These are phyloP conservation scores for Holacanthella duospinosa DNA, from an alignment of 2,888 invertebrate species.

Conservation along the genomic window DNA sequence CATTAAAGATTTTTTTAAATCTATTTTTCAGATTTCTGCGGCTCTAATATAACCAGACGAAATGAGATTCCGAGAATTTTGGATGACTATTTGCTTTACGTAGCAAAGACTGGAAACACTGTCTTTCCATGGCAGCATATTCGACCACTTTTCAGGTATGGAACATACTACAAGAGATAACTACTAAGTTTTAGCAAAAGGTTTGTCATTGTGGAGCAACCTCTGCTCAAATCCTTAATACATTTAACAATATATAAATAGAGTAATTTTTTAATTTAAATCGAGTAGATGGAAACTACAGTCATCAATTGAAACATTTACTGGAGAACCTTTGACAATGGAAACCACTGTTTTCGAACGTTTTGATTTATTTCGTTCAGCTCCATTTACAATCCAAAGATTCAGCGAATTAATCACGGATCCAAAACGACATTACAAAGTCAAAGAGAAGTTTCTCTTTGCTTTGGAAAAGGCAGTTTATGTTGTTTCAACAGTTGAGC, in stretches of 20 bases:
- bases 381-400: slow-evolving; percentile 92
- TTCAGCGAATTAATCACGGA: slow-evolving; percentile 84
- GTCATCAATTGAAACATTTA: slow-evolving; percentile 27
- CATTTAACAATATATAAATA: too few species aligned
- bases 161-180: too few species aligned
- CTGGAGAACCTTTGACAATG: slow-evolving; percentile 25
- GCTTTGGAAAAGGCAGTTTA: slow-evolving; percentile 91
- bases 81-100: slow-evolving; percentile 77
- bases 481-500: slow-evolving; percentile 57
- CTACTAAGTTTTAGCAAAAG: too few species aligned
- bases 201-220: too few species aligned
- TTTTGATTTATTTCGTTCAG: slow-evolving; percentile 41
- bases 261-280: neutral
- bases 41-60: slow-evolving; percentile 40
- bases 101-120: slow-evolving; percentile 88
- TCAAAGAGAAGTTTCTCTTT: slow-evolving; percentile 92
- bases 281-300: slow-evolving; percentile 25
- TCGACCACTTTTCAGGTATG: slow-evolving; percentile 65
- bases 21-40: slow-evolving; percentile 16
- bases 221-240: too few species aligned
- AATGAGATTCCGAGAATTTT: slow-evolving; percentile 77
- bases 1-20: neutral
- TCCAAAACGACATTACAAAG: slow-evolving; percentile 86
- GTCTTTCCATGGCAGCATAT: slow-evolving; percentile 83
- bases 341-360: slow-evolving; percentile 30